Percentiles rank a stretch among this genome's conserved stretches.
Conservation (phyloP, 2,888 invertebrate genomes). For the Metacarcinus magister region DNA sequence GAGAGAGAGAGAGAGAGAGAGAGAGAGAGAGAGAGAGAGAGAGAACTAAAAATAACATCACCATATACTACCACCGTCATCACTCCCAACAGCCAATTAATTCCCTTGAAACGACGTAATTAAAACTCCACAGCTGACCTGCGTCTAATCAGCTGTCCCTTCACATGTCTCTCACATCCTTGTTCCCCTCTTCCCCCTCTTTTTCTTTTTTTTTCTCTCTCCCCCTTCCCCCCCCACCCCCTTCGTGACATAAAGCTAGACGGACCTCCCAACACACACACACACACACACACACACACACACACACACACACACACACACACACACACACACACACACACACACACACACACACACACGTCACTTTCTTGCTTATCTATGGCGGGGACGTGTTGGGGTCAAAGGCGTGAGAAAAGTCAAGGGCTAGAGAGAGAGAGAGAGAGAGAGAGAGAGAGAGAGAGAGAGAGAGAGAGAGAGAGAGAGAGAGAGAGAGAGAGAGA, state of each 20-base stretch:
- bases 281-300: slow-evolving; percentile 51
- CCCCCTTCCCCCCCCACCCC: neutral
- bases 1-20: slow-evolving; percentile 3
- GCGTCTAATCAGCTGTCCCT: slow-evolving; percentile 2
- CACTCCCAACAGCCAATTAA: neutral
- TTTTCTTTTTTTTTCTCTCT: neutral
- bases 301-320: slow-evolving; percentile 55
- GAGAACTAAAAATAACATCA: neutral
- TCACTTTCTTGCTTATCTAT: neutral
- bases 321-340: slow-evolving; percentile 43
- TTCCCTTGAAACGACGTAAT: slow-evolving; percentile 16
- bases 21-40: neutral
- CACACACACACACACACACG: neutral
- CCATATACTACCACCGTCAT: neutral
- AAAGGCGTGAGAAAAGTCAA: neutral
- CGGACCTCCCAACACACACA: slow-evolving; percentile 28
- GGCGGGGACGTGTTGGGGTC: neutral
- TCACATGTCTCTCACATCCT: neutral
- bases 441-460: slow-evolving; percentile 45
- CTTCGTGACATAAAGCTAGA: too few relatives aligned
- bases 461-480: too few relatives aligned
- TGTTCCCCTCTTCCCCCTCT: neutral
- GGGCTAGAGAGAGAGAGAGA: neutral
- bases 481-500: too few relatives aligned
- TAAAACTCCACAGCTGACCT: neutral